Evolutionary conservation across 2,888 invertebrate species (phyloP), one percentile per base, ranked within the genome.

Genomic region (Xestobium rufovillosum): DNA sequence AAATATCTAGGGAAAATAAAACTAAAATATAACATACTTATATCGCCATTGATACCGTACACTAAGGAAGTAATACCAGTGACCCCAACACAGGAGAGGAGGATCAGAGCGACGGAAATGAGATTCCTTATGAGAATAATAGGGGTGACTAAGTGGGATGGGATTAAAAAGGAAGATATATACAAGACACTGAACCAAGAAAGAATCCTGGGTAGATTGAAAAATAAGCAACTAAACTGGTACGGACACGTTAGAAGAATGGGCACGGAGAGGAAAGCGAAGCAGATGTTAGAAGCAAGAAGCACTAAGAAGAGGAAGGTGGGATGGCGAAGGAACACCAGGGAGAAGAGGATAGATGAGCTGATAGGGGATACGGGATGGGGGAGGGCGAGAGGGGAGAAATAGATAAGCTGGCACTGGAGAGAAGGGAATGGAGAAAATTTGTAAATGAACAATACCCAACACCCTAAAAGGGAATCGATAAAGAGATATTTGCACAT

Each of bases 261-360:
- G 23, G 23, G 23, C 23, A n/a, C n/a, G 23, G 23, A 19, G 23
- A 19, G 23, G 23, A 19, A 6, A 19, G 23, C 23, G 6, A 19
- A n/a, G 23, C 23, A 19, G 23, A n/a, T 19, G 23, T 19, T 19
- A n/a, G 23, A 19, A n/a, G 23, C 23, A 19, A 19, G n/a, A 19
- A 19, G 23, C 23, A 8, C n/a, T n/a, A 19, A n/a, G n/a, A 19
- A 19, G n/a, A 19, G n/a, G 23, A n/a, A 19, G 23, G n/a, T n/a
- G n/a, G 23, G 23, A 19, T n/a, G n/a, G 6, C 6, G 23, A 19
- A 8, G 23, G 23, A 19, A 19, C 6, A 19, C 23, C n/a, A n/a
- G n/a, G n/a, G n/a, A n/a, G n/a, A n/a, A n/a, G n/a, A n/a, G n/a
- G n/a, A n/a, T n/a, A n/a, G n/a, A n/a, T n/a, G n/a, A n/a, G n/a